phyloP scores from a whole-genome alignment of 2,888 invertebrate species.

The Eristalis pertinax region DNA sequence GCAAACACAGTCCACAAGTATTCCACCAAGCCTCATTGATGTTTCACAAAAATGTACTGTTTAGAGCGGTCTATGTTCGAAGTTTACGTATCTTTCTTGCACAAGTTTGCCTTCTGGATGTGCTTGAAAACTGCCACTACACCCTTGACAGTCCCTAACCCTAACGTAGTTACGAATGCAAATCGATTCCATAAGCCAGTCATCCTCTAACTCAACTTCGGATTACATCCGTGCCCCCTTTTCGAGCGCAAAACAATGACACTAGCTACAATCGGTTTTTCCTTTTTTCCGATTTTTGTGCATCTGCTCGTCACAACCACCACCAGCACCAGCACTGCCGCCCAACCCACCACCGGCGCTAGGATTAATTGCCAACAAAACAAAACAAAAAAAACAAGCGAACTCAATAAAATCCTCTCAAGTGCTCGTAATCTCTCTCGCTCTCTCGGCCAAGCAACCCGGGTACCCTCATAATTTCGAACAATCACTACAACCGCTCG shows the following conservation, averaged over 20 bases:
- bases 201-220: too few relatives aligned
- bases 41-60: too few relatives aligned
- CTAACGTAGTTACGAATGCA: too few relatives aligned
- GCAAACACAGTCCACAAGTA: too few relatives aligned
- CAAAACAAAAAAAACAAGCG: background rate
- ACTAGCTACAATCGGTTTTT: background rate
- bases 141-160: too few relatives aligned
- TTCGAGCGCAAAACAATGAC: background rate
- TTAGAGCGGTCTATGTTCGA: too few relatives aligned
- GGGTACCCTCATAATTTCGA: slow-evolving; percentile 50
- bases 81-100: too few relatives aligned
- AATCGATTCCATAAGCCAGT: too few relatives aligned
- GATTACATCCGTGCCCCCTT: background rate
- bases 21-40: too few relatives aligned
- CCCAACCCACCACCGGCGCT: background rate
- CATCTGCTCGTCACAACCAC: slow-evolving; percentile 22
- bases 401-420: slow-evolving; percentile 16
- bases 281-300: background rate
- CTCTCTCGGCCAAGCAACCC: slow-evolving; percentile 4
- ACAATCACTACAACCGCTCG: slow-evolving; percentile 19
- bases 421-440: slow-evolving; percentile 21
- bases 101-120: too few relatives aligned
- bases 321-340: background rate
- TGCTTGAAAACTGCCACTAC: too few relatives aligned
- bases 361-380: slow-evolving; percentile 29